phyloP scores from a whole-genome alignment of 2,888 invertebrate species.

The Autographa pulchrina region DNA sequence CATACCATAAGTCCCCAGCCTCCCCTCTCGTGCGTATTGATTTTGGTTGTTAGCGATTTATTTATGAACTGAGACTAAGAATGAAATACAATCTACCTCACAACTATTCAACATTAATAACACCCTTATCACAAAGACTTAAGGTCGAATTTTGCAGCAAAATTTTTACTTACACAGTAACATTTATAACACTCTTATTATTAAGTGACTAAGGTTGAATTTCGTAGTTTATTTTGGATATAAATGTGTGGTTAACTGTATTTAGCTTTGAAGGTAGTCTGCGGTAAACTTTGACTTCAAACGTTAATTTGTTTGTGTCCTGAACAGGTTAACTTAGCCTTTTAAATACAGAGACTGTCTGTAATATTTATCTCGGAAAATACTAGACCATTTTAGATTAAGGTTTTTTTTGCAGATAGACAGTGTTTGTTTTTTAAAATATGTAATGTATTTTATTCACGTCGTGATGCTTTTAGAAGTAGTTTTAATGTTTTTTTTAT shows the following conservation, averaged over 20 bases:
- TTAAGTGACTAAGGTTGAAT: neutral
- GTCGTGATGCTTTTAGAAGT: too few relatives aligned
- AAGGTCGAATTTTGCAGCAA: neutral
- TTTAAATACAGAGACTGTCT: neutral
- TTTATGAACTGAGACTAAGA: conserved; percentile 70
- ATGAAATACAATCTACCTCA: conserved; percentile 27
- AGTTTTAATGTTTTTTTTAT: too few relatives aligned
- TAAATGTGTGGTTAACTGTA: neutral
- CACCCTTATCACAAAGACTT: neutral
- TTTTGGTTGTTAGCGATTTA: conserved; percentile 85
- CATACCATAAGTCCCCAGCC: conserved; percentile 63
- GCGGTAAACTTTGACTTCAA: conserved; percentile 4
- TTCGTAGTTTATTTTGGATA: neutral
- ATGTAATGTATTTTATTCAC: too few relatives aligned
- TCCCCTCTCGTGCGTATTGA: conserved; percentile 77
- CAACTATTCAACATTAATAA: neutral
- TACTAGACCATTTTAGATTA: too few relatives aligned
- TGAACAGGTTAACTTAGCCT: neutral
- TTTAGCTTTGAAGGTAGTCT: neutral
- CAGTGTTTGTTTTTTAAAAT: too few relatives aligned
- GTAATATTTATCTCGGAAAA: neutral
- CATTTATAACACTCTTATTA: neutral
- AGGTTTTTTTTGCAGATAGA: too few relatives aligned
- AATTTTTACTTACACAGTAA: neutral
- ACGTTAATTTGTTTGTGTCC: conserved; percentile 4